Evolutionary conservation across 2,888 invertebrate genomes (phyloP), one percentile per base, ranked within the genome.

Genomic region (Linyphia triangularis): DNA sequence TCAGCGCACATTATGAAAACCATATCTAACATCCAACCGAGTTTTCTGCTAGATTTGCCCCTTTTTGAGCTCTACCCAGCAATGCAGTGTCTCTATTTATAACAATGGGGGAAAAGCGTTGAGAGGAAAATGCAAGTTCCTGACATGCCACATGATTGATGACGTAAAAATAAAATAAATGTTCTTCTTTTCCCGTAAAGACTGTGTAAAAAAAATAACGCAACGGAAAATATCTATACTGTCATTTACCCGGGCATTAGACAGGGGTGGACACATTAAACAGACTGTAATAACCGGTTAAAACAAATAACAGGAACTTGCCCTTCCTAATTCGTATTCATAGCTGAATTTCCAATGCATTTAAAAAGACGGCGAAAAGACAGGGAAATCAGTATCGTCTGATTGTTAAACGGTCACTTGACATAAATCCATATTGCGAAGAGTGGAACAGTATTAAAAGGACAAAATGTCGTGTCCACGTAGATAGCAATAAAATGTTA

Each of bases 101-200:
- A 73, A 70, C 24, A 70, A 43, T 51, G n/a, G 51, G 16, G 70
- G 10, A 43, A 26, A 43, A 16, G 1, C 10, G 40, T 26, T 4
- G 30, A 2, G 43, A 33, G 43, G 22, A 63, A 63, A 73, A 73
- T 73, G 73, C 30, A 73, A 73, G 59, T 59, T 16, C 59, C 73
- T 73, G 73, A 57, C 73, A 57, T n/a, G 28, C 19, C 73, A 6
- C 59, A 16, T 57, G 73, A 73, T 59, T 59, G 73, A 73, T 73
- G 73, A 59, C 57, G 28, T 28, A 73, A 73, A 73, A 26, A 73
- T 30, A 73, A 73, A 73, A 73, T 33, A 73, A 73, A 73, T 73
- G 59, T 57, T 28, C 57, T 73, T 19, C 28, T 73, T 73, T 30
- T 30, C 57, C 4, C 13, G 30, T 19, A 33, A 73, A 51, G n/a